Base-by-base conservation (phyloP, 2,797 vertebrate species). In the Fratercula arctica region DNA sequence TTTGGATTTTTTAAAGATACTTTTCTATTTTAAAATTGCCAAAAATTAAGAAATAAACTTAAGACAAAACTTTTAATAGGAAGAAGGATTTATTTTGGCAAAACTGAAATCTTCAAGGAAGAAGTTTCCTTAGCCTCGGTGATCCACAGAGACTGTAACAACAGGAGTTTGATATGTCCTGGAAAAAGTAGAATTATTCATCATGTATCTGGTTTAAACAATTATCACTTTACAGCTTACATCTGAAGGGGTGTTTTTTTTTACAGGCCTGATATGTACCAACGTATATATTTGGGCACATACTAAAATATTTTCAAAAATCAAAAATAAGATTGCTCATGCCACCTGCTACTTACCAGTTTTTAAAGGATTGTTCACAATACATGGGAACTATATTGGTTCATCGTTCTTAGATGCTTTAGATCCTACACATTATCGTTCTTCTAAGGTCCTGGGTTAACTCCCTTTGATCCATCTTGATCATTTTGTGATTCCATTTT, bases 401-500 rank as follows among this genome's bases (percentile, higher is more conserved):
- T 74, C 13, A 28, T 50, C 4, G 2, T 74, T 79, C 21, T 70
- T 76, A 43, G 8, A 20, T 73, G 28, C 74, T 80, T 91, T 46
- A 59, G 23, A 50, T 67, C 8, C 48, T 75, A 39, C 3, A 1
- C 1, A 0, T 63, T 26, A 37, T 59, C 12, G 11, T 68, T 53
- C 4, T 77, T 83, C 43, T 25, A 26, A 50, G 25, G 4, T 35
- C 66, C 19, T 59, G 3, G 1, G 35, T 54, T 43, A 75, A n/a
- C 70, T 95, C 10, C 13, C 6, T 76, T 61, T 29, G 31, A 24
- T 78, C 46, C 0, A 2, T 45, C 18, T 85, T 0, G 0, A 64
- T 48, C 48, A 41, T 77, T 95, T 79, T 87, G 54, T 79, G 72
- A 82, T 16, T 21, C 3, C 4, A 3, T 83, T 87, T 85, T 80